phyloP scores from a whole-genome alignment of 2,888 invertebrate species.

The Quadroppia sp. region DNA sequence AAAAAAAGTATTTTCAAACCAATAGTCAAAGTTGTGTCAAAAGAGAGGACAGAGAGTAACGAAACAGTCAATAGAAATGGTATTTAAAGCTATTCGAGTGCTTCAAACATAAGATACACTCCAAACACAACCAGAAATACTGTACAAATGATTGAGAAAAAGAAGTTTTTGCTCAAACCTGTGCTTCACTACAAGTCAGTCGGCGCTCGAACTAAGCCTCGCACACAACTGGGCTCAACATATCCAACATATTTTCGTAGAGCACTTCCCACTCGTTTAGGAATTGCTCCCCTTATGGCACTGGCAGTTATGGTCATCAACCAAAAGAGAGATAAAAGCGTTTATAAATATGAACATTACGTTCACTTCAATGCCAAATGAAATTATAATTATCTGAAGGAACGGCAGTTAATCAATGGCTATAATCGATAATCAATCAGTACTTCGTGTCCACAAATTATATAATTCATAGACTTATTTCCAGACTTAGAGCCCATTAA shows the following conservation, averaged over 20 bases:
- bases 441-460: neutral
- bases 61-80: neutral
- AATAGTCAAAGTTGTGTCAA: too few relatives aligned
- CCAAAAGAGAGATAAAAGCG: conserved; percentile 7
- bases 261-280: conserved; percentile 3
- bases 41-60: neutral
- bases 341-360: conserved; percentile 6
- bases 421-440: neutral
- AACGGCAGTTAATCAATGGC: neutral
- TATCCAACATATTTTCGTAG: neutral
- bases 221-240: neutral
- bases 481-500: neutral
- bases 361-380: conserved; percentile 5
- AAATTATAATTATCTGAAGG: neutral
- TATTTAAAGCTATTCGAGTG: neutral
- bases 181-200: neutral
- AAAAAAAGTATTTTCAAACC: neutral
- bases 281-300: conserved; percentile 19
- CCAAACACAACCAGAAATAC: neutral
- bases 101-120: neutral
- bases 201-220: neutral
- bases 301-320: conserved; percentile 16
- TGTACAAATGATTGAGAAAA: neutral
- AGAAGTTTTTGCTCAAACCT: neutral
- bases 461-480: neutral